These are phyloP conservation scores for Penaeus japonicus DNA, from an alignment of 1,140 invertebrate genomes.

Conservation along the genomic window DNA sequence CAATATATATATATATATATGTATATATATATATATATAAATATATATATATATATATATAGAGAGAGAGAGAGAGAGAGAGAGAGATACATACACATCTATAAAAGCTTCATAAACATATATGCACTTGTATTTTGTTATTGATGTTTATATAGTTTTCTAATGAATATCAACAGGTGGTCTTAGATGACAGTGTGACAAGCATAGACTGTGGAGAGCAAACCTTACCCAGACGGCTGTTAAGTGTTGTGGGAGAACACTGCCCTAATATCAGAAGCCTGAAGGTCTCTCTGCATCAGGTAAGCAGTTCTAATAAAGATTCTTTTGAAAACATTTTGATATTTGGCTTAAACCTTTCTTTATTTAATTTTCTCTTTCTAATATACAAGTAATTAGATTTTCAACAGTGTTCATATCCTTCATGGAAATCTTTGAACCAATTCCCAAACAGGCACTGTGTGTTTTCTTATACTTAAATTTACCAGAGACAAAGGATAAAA, in stretches of 20 bases:
- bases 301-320: not conserved
- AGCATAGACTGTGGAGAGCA: conserved; percentile 23
- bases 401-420: no score
- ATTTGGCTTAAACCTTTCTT: not conserved
- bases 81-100: not conserved
- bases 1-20: no score
- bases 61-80: not conserved
- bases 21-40: no score
- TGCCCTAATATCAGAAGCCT: conserved; percentile 21
- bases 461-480: no score
- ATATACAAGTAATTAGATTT: no score
- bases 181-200: conserved; percentile 23
- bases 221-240: conserved; percentile 1
- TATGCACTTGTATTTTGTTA: no score
- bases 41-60: not conserved
- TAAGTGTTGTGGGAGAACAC: conserved; percentile 4
- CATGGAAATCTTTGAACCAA: no score
- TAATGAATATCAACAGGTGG: not conserved
- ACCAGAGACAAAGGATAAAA: no score
- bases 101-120: no score
- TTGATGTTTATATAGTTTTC: no score
- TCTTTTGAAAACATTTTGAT: not conserved
- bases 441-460: no score
- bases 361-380: not conserved
- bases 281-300: conserved; percentile 25